Evolutionary conservation across 2,113 vertebrate species (phyloP).

Genomic region (Aphyosemion australe): DNA sequence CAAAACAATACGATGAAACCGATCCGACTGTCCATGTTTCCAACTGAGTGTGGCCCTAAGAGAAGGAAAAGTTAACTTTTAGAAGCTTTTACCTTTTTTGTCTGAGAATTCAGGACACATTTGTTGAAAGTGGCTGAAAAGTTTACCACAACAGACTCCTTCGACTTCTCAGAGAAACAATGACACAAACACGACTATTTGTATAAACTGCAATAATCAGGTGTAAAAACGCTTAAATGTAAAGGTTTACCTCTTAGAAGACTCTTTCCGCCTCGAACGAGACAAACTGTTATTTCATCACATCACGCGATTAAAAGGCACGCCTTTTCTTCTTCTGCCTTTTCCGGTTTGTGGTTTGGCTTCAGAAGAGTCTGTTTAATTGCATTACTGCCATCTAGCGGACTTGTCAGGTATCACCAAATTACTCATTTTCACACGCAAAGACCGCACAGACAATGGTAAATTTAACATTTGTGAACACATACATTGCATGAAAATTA

Average conservation of each 20-base stretch:
- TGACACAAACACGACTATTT: background rate
- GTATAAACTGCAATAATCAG: background rate
- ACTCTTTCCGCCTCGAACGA: background rate
- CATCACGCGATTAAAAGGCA: constrained; percentile 50
- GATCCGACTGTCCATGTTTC: constrained; percentile 65
- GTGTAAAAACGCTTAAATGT: fast-evolving
- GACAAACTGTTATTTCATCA: constrained; percentile 11
- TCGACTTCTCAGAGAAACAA: background rate
- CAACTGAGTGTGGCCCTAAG: constrained; percentile 2
- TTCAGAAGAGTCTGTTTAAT: background rate
- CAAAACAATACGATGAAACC: constrained; percentile 52
- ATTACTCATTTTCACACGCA: background rate
- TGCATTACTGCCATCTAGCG: background rate
- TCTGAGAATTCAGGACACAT: background rate
- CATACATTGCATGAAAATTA: background rate
- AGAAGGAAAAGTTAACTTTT: background rate
- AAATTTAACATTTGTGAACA: background rate
- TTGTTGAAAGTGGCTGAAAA: background rate
- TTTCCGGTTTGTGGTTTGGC: background rate
- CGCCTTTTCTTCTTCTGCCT: constrained; percentile 18
- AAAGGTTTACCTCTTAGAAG: background rate
- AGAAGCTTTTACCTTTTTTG: no score
- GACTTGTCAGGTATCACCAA: background rate
- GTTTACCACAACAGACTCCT: no score
- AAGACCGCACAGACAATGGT: background rate